Evolutionary conservation across 2,888 invertebrate species (phyloP), one percentile per base, ranked within the genome.

Genomic region (Blastobasis lacticolella): DNA sequence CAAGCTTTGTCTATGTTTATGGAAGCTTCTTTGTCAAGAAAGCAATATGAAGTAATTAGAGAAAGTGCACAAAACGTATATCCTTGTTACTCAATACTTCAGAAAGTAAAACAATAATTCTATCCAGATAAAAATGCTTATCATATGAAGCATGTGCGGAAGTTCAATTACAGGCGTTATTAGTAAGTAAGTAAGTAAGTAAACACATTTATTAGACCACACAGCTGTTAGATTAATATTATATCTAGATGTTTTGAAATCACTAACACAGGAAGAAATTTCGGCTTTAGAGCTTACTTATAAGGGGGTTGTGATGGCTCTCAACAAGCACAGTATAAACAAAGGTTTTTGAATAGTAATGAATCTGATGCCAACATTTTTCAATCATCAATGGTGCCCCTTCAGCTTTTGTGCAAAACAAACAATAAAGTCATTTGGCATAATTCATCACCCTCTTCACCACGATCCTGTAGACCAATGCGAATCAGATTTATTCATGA

Each of bases 381-480:
- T 55, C 55, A 56, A 52, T 62, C 60, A n/a, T 66, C 49, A 37
- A 59, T 66, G 48, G 62, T 67, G 7, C 65, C 62, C 36, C 23
- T 68, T 8, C 57, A 52, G 51, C 41, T 61, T 49, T 42, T 49
- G 55, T 56, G 58, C 1, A 37, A 50, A 37, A 40, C 60, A 4
- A 49, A 57, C 40, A 48, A 54, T 53, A 64, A 64, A 54, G 38
- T 64, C 23, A 4, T 66, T 49, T 68, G 67, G 64, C 10, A 65
- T 48, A 67, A 66, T 46, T 60, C 58, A 49, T 55, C 56, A 4
- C 61, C 65, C 1, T 66, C 61, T 46, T 69, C 62, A 2, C 54
- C 63, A 5, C 50, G 69, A 10, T 68, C 52, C 54, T 67, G 64
- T 50, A 58, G 66, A 6, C 63, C 64, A 23, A 66, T 66, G 48